phyloP scores from a whole-genome alignment of 2,113 vertebrate species.

The Pleuronectes platessa region DNA sequence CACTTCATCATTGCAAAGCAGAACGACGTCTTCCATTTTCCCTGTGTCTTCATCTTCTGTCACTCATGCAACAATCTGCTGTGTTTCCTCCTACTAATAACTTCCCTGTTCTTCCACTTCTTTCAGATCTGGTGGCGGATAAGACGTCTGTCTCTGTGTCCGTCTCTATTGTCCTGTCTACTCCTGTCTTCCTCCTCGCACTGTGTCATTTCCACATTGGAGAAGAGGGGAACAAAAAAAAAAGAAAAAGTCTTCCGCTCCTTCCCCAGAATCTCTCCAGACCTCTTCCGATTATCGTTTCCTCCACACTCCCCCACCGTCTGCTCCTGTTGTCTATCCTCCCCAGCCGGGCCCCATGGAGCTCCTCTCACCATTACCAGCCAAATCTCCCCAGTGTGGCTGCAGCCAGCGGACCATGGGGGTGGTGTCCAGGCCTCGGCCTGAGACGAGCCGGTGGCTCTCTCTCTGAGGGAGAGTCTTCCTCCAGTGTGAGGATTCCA shows the following conservation, averaged over 20 bases:
- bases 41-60: background rate
- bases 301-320: conserved; percentile 24
- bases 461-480: conserved; percentile 38
- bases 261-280: conserved; percentile 57
- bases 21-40: background rate
- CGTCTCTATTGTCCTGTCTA: conserved; percentile 63
- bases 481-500: conserved; percentile 36
- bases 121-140: conserved; percentile 83
- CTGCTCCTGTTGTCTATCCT: conserved; percentile 40
- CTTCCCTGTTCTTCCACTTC: background rate
- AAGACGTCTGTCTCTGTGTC: conserved; percentile 55
- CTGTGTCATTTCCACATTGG: conserved; percentile 74
- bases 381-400: conserved; percentile 52
- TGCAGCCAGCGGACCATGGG: conserved; percentile 39
- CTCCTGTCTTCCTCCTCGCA: conserved; percentile 73
- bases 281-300: conserved; percentile 51
- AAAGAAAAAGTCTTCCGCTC: conserved; percentile 78
- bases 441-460: conserved; percentile 47
- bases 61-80: background rate
- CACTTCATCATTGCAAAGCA: background rate
- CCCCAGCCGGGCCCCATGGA: conserved; percentile 17
- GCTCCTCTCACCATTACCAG: conserved; percentile 55
- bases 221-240: conserved; percentile 66
- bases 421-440: conserved; percentile 36
- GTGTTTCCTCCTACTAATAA: background rate